phyloP scores from a whole-genome alignment of 2,888 invertebrate genomes.

The Lochmaea crataegi region DNA sequence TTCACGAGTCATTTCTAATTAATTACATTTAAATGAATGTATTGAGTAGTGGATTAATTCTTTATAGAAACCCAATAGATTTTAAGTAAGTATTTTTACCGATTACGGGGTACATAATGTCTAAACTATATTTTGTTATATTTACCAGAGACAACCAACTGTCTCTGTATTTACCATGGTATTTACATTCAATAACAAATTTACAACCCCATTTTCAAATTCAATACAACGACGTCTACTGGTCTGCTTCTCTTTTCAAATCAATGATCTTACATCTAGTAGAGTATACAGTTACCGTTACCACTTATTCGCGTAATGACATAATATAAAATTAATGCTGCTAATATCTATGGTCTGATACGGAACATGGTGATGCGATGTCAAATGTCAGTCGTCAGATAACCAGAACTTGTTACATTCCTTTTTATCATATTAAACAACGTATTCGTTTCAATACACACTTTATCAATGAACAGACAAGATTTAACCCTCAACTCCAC shows the following conservation, averaged over 20 bases:
- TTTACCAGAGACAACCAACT: no score
- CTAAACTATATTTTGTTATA: neutral
- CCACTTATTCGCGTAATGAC: neutral
- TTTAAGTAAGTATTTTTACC: neutral
- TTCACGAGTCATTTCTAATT: slow-evolving; percentile 30
- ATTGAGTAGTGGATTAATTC: neutral
- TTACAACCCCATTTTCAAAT: slow-evolving; percentile 14
- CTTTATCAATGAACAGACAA: no score
- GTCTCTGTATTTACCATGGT: no score
- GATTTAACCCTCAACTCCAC: no score
- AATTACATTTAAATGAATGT: neutral
- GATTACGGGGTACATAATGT: neutral
- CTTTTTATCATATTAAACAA: no score
- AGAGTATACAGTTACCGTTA: neutral
- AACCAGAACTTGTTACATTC: no score
- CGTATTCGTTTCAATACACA: no score
- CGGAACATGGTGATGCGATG: no score
- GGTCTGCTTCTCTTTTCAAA: neutral
- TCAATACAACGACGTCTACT: no score
- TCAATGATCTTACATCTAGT: neutral
- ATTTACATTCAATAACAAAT: slow-evolving; percentile 2
- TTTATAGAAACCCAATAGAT: neutral
- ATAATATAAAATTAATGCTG: no score
- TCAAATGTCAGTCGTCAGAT: no score
- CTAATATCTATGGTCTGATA: no score